Evolutionary conservation across 2,113 vertebrate genomes (phyloP).

Genomic region (Vidua chalybeata): DNA sequence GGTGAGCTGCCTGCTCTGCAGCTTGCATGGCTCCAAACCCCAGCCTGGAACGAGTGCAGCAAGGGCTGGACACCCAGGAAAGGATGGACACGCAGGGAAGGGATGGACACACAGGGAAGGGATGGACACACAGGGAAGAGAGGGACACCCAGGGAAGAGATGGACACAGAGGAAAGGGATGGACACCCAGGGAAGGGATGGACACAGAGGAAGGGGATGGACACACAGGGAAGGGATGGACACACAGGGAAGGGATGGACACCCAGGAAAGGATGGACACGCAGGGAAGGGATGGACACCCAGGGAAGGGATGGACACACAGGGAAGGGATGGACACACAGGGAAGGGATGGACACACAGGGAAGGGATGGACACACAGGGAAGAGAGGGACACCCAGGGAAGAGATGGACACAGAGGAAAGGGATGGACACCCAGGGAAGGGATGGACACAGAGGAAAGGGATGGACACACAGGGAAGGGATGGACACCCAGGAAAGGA

Average conservation of each 20-base stretch:
- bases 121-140: rapidly evolving
- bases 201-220: not conserved
- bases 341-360: not conserved
- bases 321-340: rapidly evolving
- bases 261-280: not conserved
- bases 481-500: not conserved
- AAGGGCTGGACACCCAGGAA: not conserved
- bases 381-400: not conserved
- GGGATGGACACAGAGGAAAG: not conserved
- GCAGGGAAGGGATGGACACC: rapidly evolving
- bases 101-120: rapidly evolving
- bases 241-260: rapidly evolving
- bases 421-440: not conserved
- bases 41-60: not conserved
- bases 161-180: rapidly evolving
- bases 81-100: not conserved
- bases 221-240: rapidly evolving
- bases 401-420: not conserved
- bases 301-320: rapidly evolving
- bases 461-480: not conserved
- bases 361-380: rapidly evolving
- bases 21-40: not conserved
- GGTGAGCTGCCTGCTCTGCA: not conserved
- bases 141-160: not conserved
- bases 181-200: rapidly evolving